Percentiles rank a stretch among this genome's conserved stretches.
These are phyloP conservation scores for Carabus problematicus DNA, from an alignment of 2,888 invertebrate genomes.

Conservation along the genomic window DNA sequence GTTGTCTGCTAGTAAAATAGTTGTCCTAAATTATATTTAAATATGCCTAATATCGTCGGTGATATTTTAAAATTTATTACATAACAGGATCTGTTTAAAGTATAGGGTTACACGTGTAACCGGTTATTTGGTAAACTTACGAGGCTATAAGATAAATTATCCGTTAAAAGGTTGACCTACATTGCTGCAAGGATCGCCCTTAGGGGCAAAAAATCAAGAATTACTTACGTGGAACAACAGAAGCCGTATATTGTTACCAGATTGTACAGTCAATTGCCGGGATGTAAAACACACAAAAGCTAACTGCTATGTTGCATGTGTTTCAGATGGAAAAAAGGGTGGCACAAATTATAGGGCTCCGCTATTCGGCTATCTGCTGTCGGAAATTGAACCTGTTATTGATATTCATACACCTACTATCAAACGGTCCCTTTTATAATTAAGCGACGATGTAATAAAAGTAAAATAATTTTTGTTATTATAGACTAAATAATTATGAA, in stretches of 20 bases:
- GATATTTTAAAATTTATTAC: no score
- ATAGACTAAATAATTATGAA: no score
- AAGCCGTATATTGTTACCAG: slow-evolving; percentile 26
- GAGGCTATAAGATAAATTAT: no score
- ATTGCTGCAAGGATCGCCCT: slow-evolving; percentile 21
- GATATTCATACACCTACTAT: not conserved
- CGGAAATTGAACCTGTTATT: slow-evolving; percentile 1
- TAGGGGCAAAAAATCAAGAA: slow-evolving; percentile 19
- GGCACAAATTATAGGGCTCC: not conserved
- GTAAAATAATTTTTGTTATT: no score
- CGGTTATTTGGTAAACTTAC: no score
- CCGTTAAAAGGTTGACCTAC: slow-evolving; percentile 26
- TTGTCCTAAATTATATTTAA: not conserved
- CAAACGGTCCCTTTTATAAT: not conserved
- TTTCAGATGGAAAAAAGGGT: not conserved
- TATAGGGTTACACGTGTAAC: no score
- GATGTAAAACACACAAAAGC: slow-evolving; percentile 7
- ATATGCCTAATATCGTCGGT: not conserved
- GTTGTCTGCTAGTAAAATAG: not conserved
- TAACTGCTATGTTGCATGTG: slow-evolving; percentile 19
- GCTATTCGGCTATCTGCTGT: slow-evolving; percentile 9
- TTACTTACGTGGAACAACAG: slow-evolving; percentile 14
- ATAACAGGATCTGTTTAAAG: not conserved
- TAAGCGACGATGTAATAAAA: no score
- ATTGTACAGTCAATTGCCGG: slow-evolving; percentile 16